A percentile compares a stretch with the other conserved stretches of the same genome.
These are phyloP conservation scores for Dinocampus coccinellae DNA, from an alignment of 2,888 invertebrate species.

Conservation along the genomic window DNA sequence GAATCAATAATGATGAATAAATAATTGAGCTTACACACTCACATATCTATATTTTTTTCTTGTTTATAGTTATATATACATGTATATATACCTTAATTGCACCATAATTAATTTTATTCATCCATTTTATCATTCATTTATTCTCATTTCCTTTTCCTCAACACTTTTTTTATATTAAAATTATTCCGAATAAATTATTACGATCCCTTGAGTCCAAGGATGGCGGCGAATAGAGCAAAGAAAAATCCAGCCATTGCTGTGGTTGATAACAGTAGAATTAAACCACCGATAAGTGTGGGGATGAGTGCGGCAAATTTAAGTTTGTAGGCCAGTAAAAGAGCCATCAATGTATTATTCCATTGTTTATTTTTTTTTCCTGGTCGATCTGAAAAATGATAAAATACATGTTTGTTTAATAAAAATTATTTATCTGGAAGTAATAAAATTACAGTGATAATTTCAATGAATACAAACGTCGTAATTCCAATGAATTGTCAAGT, in stretches of 20 bases:
- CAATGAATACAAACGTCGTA: conserved; percentile 33
- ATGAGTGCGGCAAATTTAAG: conserved; percentile 84
- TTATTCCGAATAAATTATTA: conserved; percentile 26
- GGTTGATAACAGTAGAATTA: conserved; percentile 81
- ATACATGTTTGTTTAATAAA: not conserved
- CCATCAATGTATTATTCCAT: conserved; percentile 79
- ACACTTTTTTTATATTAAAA: not conserved
- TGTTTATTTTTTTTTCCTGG: conserved; percentile 71
- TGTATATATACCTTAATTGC: not conserved
- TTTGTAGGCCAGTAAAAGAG: conserved; percentile 85
- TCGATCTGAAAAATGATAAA: conserved; percentile 42
- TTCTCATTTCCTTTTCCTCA: not conserved
- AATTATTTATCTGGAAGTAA: not conserved
- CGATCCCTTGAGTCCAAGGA: conserved; percentile 77
- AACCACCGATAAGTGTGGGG: conserved; percentile 79
- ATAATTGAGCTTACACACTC: not conserved
- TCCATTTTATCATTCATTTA: not conserved
- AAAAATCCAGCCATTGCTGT: conserved; percentile 89
- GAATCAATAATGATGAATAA: not conserved
- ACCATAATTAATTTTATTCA: not conserved
- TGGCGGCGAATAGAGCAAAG: conserved; percentile 87
- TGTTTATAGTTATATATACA: no score
- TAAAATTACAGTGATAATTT: not conserved
- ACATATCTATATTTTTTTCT: no score
- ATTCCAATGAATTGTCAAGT: not conserved